Base-by-base conservation (phyloP, 2,888 invertebrate species). In the Amiota mariae region DNA sequence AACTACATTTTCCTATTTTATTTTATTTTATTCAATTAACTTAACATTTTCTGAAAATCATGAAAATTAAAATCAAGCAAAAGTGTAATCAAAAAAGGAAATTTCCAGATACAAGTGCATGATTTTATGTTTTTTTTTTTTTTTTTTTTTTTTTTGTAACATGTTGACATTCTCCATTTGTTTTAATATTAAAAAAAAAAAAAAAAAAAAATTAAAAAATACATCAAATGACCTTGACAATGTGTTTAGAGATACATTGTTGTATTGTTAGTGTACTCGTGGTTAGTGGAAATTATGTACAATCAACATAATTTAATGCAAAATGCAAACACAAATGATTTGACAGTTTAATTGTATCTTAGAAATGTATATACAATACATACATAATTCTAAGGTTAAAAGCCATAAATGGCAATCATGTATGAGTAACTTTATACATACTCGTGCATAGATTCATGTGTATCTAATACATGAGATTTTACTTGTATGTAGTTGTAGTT, bases 201-300 rank as follows among this genome's bases (percentile, higher is more conserved):
- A n/a, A n/a, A n/a, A n/a, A n/a, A n/a, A n/a, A n/a, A n/a, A n/a
- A n/a, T n/a, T n/a, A n/a, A n/a, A n/a, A n/a, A n/a, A n/a, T n/a
- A 6, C 36, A 70, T 75, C 76, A 81, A 68, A 70, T 79, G 78
- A 84, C 85, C 85, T 84, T 83, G 85, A 80, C 85, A 83, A 84
- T 83, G 82, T 77, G 81, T 49, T 13, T 8, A n/a, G 70, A n/a
- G 2, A 46, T 54, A 54, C 54, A 54, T 54, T 64, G 64, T 64
- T 36, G 2, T 59, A 8, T 20, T 59, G 59, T 59, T 79, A 75
- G 77, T 77, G 74, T 81, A 24, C 1, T 1, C 3, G 24, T 82
- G 82, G 3, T 36, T 36, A 36, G 36, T 75, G 75, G 77, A 82
- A 82, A 59, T 59, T 59, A 59, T 15, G 20, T 24, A 18, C 15